phyloP scores from a whole-genome alignment of 2,888 invertebrate species.

The Drosophila nr. perissopoda region DNA sequence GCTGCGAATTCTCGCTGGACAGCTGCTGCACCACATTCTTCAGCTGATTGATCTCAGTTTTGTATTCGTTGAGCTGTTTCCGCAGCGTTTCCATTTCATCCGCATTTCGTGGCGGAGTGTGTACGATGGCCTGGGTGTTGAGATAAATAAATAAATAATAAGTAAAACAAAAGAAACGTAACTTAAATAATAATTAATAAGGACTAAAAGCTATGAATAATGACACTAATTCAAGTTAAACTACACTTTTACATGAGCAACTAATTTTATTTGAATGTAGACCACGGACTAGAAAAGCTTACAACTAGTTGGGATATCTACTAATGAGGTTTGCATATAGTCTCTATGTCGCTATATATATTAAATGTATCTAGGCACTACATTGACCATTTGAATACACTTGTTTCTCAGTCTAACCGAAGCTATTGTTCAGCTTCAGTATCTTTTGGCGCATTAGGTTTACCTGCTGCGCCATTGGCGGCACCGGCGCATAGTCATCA shows the following conservation, averaged over 20 bases:
- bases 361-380: conserved; percentile 36
- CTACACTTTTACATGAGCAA: conserved; percentile 53
- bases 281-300: conserved; percentile 45
- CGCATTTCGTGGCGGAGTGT: conserved; percentile 72
- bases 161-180: conserved; percentile 38
- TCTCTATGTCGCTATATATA: conserved; percentile 11
- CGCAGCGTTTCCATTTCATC: conserved; percentile 84
- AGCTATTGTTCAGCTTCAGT: conserved; percentile 84
- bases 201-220: conserved; percentile 21
- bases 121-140: conserved; percentile 75
- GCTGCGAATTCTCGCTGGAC: conserved; percentile 91
- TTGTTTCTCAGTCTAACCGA: conserved; percentile 72
- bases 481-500: conserved; percentile 94
- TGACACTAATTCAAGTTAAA: conserved; percentile 51
- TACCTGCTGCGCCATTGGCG: conserved; percentile 86
- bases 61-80: conserved; percentile 83
- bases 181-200: conserved; percentile 35
- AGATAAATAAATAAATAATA: conserved; percentile 46
- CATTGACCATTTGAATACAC: conserved; percentile 46
- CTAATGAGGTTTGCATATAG: conserved; percentile 20
- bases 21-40: conserved; percentile 90
- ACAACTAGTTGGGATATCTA: conserved; percentile 29
- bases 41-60: conserved; percentile 84
- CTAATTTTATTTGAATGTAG: conserved; percentile 62
- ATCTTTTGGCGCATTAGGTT: conserved; percentile 84